Evolutionary conservation across 2,113 vertebrate species (phyloP).

Genomic region (Notiomystis cincta): DNA sequence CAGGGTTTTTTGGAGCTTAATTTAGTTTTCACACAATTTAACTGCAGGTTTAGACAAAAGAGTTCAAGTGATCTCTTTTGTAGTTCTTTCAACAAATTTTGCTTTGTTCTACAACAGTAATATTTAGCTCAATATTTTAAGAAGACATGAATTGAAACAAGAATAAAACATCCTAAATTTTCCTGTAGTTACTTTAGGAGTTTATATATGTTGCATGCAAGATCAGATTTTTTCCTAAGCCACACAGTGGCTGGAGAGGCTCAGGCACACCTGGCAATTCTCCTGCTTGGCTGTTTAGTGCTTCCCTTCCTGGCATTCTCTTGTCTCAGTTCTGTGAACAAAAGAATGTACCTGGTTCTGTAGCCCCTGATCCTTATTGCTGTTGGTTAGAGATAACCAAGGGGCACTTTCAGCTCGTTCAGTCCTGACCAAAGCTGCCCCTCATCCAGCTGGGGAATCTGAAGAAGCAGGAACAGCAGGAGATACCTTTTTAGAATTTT

Average conservation of each 20-base stretch:
- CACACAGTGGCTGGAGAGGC: rapidly evolving
- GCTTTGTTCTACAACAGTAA: background rate
- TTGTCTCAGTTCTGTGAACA: background rate
- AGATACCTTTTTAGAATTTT: background rate
- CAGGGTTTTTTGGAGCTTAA: background rate
- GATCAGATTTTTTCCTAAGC: background rate
- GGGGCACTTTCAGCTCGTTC: background rate
- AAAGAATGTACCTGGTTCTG: background rate
- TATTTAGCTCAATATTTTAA: background rate
- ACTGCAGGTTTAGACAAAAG: background rate
- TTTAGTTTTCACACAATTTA: background rate
- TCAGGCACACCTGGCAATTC: background rate
- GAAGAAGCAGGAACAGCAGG: background rate
- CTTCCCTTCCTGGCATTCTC: background rate
- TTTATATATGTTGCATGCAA: background rate
- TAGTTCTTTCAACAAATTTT: background rate
- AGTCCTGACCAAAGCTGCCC: background rate
- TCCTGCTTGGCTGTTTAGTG: background rate
- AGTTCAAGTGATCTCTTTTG: background rate
- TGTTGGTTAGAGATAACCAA: background rate
- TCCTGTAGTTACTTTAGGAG: background rate
- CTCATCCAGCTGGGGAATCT: background rate
- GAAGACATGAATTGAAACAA: background rate
- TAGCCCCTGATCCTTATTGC: background rate
- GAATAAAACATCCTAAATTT: background rate